Conservation (phyloP, 1,140 invertebrate genomes). For the Dendroctonus ponderosae region DNA sequence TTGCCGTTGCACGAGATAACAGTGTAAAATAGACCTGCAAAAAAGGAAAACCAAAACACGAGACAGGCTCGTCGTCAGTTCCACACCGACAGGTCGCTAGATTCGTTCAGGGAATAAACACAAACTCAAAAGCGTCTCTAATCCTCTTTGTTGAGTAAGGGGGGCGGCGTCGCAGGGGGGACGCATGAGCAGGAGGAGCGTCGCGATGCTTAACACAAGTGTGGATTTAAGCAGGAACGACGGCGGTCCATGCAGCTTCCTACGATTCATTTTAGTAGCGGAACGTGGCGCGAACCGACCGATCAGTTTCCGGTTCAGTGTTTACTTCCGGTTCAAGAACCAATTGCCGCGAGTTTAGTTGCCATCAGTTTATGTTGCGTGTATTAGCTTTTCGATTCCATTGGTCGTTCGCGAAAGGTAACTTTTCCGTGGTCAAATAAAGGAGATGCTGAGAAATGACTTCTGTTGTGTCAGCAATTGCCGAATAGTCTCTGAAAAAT, state of each 20-base stretch:
- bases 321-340: constrained; percentile 37
- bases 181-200: constrained; percentile 50
- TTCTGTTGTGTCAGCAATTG: too few species aligned
- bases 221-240: constrained; percentile 44
- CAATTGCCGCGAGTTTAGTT: constrained; percentile 5
- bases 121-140: constrained; percentile 48
- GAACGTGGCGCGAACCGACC: constrained; percentile 37
- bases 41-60: constrained; percentile 15
- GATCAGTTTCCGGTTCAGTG: constrained; percentile 3
- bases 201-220: constrained; percentile 52
- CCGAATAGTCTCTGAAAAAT: too few species aligned
- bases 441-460: too few species aligned
- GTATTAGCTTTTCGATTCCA: too few species aligned
- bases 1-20: constrained; percentile 10
- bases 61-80: constrained; percentile 37
- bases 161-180: constrained; percentile 36
- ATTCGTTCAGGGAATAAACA: constrained; percentile 51
- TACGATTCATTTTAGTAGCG: constrained; percentile 41
- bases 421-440: too few species aligned
- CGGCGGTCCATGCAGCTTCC: constrained; percentile 47
- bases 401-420: too few species aligned
- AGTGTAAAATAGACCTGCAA: constrained; percentile 9
- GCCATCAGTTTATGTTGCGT: background rate
- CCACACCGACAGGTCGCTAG: constrained; percentile 46
- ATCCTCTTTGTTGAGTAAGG: constrained; percentile 46